phyloP scores from a whole-genome alignment of 2,888 invertebrate genomes.

The Cheiracanthium punctorium region DNA sequence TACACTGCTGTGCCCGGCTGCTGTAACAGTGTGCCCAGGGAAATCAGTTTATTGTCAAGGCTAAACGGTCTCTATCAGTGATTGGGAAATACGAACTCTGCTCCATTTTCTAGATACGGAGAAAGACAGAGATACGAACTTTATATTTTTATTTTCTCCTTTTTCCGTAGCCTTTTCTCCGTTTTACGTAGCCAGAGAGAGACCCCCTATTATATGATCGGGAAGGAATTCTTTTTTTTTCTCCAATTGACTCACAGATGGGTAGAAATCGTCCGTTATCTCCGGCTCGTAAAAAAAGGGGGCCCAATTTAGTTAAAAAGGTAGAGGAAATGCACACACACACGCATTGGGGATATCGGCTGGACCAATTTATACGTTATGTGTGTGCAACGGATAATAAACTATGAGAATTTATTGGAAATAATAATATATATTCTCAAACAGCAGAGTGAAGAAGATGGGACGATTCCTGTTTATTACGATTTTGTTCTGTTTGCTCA shows the following conservation, averaged over 20 bases:
- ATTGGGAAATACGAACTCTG: slow-evolving; percentile 8
- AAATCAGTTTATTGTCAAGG: slow-evolving; percentile 12
- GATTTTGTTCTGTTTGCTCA: background rate
- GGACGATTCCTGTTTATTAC: background rate
- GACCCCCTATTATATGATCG: slow-evolving; percentile 8
- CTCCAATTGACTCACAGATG: slow-evolving; percentile 4
- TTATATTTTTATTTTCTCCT: too few relatives aligned
- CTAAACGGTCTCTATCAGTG: slow-evolving; percentile 10
- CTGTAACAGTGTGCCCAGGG: background rate
- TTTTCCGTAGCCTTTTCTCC: background rate
- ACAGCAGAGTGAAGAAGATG: background rate
- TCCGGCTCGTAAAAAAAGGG: background rate
- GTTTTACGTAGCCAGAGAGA: background rate
- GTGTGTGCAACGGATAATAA: background rate
- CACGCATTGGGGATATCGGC: background rate
- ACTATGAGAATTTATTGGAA: background rate
- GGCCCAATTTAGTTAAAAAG: slow-evolving; percentile 8
- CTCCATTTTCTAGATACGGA: slow-evolving; percentile 14
- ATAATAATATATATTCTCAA: background rate
- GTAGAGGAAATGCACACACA: background rate
- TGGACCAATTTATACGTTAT: background rate
- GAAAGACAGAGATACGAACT: background rate
- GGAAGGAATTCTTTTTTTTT: slow-evolving; percentile 7
- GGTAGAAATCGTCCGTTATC: slow-evolving; percentile 1
- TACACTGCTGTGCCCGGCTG: background rate